Conservation (phyloP, 2,113 vertebrate genomes). For the Athene noctua region DNA sequence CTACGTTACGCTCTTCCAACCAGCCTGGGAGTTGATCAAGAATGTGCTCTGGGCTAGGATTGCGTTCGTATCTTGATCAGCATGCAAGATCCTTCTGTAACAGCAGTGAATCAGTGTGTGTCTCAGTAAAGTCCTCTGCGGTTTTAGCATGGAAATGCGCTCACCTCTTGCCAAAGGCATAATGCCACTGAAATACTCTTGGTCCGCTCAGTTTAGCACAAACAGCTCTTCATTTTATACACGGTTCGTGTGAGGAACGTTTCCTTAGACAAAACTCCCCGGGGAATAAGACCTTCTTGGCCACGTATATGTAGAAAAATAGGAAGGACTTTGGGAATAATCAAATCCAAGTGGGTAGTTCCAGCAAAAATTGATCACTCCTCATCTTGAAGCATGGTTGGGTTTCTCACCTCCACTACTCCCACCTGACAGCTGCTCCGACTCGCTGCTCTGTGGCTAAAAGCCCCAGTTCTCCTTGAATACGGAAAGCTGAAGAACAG, state of each 20-base stretch:
- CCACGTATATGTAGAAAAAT: background rate
- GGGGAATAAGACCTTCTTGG: background rate
- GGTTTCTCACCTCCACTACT: background rate
- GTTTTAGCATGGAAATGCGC: background rate
- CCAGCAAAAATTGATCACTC: background rate
- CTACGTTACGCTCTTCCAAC: background rate
- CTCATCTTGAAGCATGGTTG: background rate
- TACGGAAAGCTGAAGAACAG: background rate
- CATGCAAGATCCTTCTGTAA: background rate
- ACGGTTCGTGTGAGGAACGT: rapidly evolving
- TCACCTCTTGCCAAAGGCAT: background rate
- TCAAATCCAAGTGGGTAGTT: background rate
- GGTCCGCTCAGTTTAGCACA: background rate
- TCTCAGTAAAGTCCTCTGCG: background rate
- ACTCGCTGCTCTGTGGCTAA: background rate
- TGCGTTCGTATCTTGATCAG: background rate
- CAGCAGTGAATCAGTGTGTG: background rate
- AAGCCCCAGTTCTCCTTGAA: background rate
- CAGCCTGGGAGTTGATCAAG: background rate
- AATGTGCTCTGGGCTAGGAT: background rate
- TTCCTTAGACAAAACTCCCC: background rate
- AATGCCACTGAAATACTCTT: background rate
- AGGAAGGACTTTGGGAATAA: background rate
- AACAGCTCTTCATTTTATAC: rapidly evolving
- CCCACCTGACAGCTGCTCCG: background rate